Evolutionary conservation across 2,888 invertebrate genomes (phyloP).

Genomic region (Phengaris arion): DNA sequence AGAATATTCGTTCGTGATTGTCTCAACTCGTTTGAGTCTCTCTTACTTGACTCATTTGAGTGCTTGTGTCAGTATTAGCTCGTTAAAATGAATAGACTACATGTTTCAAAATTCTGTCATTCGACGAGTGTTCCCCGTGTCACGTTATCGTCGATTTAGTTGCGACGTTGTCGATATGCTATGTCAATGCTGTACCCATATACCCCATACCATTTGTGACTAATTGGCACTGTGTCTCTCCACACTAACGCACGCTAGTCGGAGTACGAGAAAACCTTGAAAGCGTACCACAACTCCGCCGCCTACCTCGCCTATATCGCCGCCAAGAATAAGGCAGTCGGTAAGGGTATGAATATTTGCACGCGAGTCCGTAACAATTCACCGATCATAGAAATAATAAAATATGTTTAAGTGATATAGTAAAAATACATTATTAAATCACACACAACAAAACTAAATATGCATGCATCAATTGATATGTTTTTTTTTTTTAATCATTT

Average conservation of each 20-base stretch:
- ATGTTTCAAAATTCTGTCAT: too few species aligned
- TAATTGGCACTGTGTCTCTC: slow-evolving; percentile 67
- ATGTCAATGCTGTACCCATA: background rate
- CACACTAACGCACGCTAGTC: slow-evolving; percentile 69
- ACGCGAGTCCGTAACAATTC: slow-evolving; percentile 30
- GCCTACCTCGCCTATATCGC: slow-evolving; percentile 95
- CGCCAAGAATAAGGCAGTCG: slow-evolving; percentile 93
- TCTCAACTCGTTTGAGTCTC: too few species aligned
- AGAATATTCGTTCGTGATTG: too few species aligned
- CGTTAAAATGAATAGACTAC: too few species aligned
- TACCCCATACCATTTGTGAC: slow-evolving; percentile 50
- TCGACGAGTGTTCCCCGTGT: too few species aligned
- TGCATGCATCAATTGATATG: background rate
- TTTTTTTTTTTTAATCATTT: background rate
- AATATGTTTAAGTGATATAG: background rate
- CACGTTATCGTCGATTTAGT: background rate
- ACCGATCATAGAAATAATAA: background rate
- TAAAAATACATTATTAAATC: background rate
- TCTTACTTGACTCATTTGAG: too few species aligned
- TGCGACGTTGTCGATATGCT: background rate
- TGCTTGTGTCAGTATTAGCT: too few species aligned
- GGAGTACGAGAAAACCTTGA: slow-evolving; percentile 95
- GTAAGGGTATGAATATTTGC: slow-evolving; percentile 66
- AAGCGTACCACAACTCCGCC: slow-evolving; percentile 97
- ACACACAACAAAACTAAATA: background rate